phyloP scores from a whole-genome alignment of 1,140 invertebrate genomes.

The Lepidurus packardi region DNA sequence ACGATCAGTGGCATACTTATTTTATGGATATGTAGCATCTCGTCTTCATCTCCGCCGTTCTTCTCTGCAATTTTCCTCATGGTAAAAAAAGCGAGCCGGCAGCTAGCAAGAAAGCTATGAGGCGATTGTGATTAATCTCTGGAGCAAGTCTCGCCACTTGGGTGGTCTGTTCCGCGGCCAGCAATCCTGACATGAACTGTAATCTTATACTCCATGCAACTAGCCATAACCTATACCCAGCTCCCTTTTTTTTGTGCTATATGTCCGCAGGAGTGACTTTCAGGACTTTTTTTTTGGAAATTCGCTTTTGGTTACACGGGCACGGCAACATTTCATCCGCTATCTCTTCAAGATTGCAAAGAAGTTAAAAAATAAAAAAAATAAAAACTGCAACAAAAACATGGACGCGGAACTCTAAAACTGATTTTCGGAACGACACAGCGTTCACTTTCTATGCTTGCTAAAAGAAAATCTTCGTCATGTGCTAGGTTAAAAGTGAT shows the following conservation, averaged over 20 bases:
- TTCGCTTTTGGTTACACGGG: neutral
- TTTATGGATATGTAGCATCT: constrained; percentile 1
- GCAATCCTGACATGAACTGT: constrained; percentile 32
- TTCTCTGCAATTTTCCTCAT: neutral
- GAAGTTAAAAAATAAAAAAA: neutral
- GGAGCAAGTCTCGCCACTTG: constrained; percentile 27
- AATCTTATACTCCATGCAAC: constrained; percentile 30
- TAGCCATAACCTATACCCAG: constrained; percentile 24
- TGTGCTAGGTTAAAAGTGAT: neutral
- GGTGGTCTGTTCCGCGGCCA: constrained; percentile 29
- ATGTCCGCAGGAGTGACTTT: constrained; percentile 9
- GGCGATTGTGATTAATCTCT: constrained; percentile 29
- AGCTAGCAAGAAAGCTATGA: constrained; percentile 24
- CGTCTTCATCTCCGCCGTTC: neutral
- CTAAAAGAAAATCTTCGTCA: neutral
- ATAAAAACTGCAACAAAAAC: neutral
- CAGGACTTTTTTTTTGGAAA: neutral
- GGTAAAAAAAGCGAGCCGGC: constrained; percentile 15
- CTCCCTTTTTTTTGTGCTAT: constrained; percentile 25
- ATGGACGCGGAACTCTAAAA: neutral
- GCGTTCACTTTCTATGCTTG: neutral
- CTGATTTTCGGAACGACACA: neutral
- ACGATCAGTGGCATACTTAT: neutral
- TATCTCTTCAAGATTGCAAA: neutral
- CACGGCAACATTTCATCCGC: neutral